phyloP scores from a whole-genome alignment of 2,888 invertebrate genomes.

The Gerris lacustris region DNA sequence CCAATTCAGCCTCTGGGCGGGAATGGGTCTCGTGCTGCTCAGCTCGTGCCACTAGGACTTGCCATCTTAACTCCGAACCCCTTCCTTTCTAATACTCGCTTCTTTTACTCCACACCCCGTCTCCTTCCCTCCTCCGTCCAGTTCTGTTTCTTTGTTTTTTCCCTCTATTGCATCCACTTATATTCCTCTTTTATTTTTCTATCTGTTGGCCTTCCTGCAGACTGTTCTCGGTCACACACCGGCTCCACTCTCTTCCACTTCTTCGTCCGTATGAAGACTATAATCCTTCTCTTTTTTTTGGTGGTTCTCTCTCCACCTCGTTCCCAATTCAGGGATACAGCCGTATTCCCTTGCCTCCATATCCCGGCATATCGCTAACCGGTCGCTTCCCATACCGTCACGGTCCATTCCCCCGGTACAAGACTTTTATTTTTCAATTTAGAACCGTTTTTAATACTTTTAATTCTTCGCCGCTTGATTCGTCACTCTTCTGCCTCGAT shows the following conservation, averaged over 20 bases:
- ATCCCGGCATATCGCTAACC: neutral
- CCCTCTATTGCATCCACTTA: slow-evolving; percentile 1
- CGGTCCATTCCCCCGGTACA: neutral
- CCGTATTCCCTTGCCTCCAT: neutral
- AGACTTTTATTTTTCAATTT: neutral
- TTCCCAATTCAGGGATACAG: neutral
- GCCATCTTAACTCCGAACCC: too few relatives aligned
- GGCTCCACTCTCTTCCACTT: neutral
- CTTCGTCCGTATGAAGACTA: neutral
- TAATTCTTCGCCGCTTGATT: too few relatives aligned
- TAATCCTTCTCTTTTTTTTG: neutral
- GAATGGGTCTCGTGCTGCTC: neutral
- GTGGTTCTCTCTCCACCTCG: neutral
- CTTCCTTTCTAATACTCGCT: too few relatives aligned
- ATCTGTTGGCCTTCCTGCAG: neutral
- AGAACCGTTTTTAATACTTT: too few relatives aligned
- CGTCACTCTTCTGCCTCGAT: too few relatives aligned
- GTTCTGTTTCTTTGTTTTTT: neutral
- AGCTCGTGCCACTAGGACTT: neutral
- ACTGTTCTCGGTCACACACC: neutral
- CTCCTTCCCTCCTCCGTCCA: neutral
- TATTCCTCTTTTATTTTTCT: neutral
- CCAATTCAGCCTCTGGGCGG: neutral
- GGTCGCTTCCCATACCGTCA: neutral
- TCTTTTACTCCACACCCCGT: neutral